Base-by-base conservation (phyloP, 1,140 invertebrate genomes). In the Lordiphosa stackelbergi region DNA sequence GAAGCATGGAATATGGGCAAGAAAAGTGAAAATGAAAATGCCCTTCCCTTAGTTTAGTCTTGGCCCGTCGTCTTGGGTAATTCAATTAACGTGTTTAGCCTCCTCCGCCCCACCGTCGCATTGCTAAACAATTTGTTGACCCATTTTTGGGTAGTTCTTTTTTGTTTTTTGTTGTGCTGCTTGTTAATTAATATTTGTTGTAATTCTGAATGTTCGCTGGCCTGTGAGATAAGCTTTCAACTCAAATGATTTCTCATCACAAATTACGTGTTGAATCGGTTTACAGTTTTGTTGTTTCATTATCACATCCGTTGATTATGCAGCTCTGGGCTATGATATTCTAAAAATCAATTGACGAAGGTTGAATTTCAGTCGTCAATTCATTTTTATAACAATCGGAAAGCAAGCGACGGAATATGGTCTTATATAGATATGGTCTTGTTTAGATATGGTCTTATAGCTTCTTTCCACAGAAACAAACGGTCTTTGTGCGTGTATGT, bases 151-250 rank as follows among this genome's bases (percentile, higher is more conserved):
- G 11, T 28, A 43, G 22, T 24, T 24, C 22, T 48, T 59, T 48
- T 54, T 53, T 37, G 62, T 48, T 59, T 48, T 54, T 53, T 37
- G 62, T 51, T 57, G 45, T 63, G 56, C 38, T 71, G 57, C 58
- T 68, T 65, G 73, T 74, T 69, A 73, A 65, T 73, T 64, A 69
- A 73, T 74, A 69, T 59, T 69, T 73, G 58, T 73, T 64, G 56
- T 68, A 61, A 61, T 69, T 59, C 54, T 72, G 38, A 7, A 24
- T 41, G 34, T 34, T 54, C 56, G 11, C 5, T 64, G 37, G 51
- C 10, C 34, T 36, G 28, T 53, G 70, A 5, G 22, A 73, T 66
- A 66, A 66, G 41, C 42, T 34, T 41, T 40, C 43, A 34, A 8
- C 41, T 9, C 28, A 11, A 34, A 28, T 41, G 36, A 28, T 40